Conservation (phyloP, 2,113 vertebrate species). For the Callorhinus ursinus region DNA sequence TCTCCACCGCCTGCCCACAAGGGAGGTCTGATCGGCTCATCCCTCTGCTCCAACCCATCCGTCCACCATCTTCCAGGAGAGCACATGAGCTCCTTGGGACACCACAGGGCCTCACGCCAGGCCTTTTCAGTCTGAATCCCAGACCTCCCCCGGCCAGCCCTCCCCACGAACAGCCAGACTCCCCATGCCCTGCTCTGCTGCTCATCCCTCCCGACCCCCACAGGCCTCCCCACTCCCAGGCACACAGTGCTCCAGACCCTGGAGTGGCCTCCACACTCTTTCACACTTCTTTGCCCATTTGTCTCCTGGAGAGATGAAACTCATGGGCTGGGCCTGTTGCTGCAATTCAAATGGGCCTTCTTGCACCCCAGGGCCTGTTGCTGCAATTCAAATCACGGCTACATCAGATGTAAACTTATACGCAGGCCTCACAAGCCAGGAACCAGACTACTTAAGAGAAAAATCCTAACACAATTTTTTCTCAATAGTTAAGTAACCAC, state of each 20-base stretch:
- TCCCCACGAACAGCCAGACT: neutral
- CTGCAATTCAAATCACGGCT: neutral
- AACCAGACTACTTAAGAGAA: neutral
- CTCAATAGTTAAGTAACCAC: fast-evolving
- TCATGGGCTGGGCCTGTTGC: neutral
- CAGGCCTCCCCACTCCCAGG: neutral
- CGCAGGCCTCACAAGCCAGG: neutral
- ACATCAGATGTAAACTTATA: fast-evolving
- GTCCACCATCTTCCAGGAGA: fast-evolving
- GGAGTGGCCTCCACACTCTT: neutral
- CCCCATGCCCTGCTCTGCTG: neutral
- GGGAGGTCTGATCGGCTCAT: neutral
- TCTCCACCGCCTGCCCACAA: fast-evolving
- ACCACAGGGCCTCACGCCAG: fast-evolving
- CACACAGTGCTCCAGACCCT: too few species aligned
- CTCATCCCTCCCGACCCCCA: neutral
- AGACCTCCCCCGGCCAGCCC: neutral
- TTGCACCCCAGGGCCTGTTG: neutral
- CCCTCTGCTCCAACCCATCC: neutral
- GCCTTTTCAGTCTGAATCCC: fast-evolving
- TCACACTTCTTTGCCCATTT: neutral
- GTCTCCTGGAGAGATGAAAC: neutral
- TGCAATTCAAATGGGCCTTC: too few species aligned
- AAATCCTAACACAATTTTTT: fast-evolving
- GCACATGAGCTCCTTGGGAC: fast-evolving